Conservation (phyloP, 2,797 vertebrate species). For the Arctocebus calabarensis region DNA sequence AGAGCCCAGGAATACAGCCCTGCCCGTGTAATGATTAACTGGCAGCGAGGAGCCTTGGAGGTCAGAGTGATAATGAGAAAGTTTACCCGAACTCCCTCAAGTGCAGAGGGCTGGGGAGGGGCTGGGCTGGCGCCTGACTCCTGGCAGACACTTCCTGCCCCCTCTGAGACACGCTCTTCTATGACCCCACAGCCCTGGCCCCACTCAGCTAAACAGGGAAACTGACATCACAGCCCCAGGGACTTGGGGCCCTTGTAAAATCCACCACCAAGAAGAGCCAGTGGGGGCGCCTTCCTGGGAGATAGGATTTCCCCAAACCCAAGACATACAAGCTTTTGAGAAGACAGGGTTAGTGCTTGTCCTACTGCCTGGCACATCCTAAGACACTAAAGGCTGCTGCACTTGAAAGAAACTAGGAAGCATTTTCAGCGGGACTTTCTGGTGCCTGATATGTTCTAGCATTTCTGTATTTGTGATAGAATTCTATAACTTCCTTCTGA, state of each 20-base stretch:
- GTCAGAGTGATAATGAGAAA: constrained; percentile 78
- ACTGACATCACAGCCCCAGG: background rate
- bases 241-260: background rate
- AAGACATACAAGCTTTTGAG: constrained; percentile 44
- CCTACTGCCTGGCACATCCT: background rate
- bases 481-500: background rate
- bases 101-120: constrained; percentile 71
- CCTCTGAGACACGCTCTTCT: background rate
- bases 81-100: constrained; percentile 73
- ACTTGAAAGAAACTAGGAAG: background rate
- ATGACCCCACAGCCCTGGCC: background rate
- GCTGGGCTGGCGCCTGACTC: constrained; percentile 30
- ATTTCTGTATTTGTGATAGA: background rate
- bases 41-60: constrained; percentile 77
- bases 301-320: background rate
- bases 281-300: background rate
- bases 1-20: constrained; percentile 81
- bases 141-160: background rate
- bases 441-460: background rate
- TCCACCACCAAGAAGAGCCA: background rate
- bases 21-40: constrained; percentile 88
- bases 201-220: background rate
- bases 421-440: background rate
- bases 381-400: background rate
- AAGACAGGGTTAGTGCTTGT: background rate